phyloP scores from a whole-genome alignment of 1,140 invertebrate species.

The Chironomus striatipennis region DNA sequence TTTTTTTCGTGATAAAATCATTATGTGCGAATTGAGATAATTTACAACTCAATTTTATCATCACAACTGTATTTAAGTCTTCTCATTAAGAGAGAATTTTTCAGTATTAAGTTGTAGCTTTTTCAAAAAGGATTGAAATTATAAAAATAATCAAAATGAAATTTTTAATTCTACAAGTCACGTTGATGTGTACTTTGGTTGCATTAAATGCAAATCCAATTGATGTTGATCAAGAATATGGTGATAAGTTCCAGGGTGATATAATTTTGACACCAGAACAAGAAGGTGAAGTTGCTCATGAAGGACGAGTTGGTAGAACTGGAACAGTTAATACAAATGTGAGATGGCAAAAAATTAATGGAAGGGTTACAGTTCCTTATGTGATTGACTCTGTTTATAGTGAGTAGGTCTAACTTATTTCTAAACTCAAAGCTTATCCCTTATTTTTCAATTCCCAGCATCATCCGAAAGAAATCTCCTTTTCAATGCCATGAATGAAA shows the following conservation, averaged over 20 bases:
- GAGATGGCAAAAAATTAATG: not conserved
- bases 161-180: not conserved
- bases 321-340: not conserved
- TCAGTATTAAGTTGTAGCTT: no score
- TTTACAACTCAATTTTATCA: no score
- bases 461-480: not conserved
- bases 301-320: not conserved
- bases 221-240: not conserved
- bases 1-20: no score
- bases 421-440: not conserved
- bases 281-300: not conserved
- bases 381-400: not conserved
- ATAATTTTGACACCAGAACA: not conserved
- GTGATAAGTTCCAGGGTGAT: not conserved
- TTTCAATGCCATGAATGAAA: not conserved
- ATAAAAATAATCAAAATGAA: not conserved
- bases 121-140: not conserved
- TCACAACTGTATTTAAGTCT: no score
- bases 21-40: no score
- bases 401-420: not conserved
- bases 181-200: not conserved
- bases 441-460: not conserved
- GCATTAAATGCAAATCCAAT: not conserved
- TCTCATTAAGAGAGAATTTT: no score
- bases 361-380: not conserved